These are phyloP conservation scores for Pachypanchax playfairii DNA, from an alignment of 2,113 vertebrate species.

Conservation along the genomic window DNA sequence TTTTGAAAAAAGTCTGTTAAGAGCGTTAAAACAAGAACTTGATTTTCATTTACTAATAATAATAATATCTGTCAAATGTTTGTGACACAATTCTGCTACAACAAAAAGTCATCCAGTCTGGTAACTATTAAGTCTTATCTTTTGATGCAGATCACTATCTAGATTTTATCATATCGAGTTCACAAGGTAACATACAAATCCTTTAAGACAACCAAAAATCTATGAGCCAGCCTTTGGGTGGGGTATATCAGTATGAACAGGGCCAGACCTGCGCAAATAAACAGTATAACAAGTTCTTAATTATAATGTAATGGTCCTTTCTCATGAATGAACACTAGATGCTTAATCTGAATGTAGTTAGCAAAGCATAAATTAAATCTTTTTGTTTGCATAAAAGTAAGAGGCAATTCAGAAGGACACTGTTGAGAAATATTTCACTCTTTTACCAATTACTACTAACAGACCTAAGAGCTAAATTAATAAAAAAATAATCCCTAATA, in stretches of 20 bases:
- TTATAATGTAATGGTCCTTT: conserved; percentile 31
- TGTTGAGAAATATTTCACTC: not conserved
- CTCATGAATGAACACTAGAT: conserved; percentile 34
- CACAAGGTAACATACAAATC: too few species aligned
- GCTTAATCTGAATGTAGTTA: conserved; percentile 16
- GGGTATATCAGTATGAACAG: not conserved
- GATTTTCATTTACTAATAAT: too few species aligned
- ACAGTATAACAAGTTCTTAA: conserved; percentile 5
- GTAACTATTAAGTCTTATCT: too few species aligned
- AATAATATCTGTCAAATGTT: too few species aligned
- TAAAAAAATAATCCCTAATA: not conserved
- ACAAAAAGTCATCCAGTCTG: too few species aligned
- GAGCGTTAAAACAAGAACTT: too few species aligned
- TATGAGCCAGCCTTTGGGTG: too few species aligned
- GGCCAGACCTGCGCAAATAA: not conserved
- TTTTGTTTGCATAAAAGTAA: conserved; percentile 5
- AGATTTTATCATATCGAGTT: too few species aligned
- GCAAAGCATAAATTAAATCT: conserved; percentile 17
- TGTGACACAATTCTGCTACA: too few species aligned
- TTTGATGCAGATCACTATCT: too few species aligned
- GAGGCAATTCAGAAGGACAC: not conserved
- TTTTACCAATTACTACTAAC: conserved; percentile 10
- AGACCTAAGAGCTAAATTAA: conserved; percentile 8
- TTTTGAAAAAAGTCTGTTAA: too few species aligned
- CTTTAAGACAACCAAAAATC: too few species aligned